Evolutionary conservation across 2,888 invertebrate genomes (phyloP).

Genomic region (Polymixis lichenea): DNA sequence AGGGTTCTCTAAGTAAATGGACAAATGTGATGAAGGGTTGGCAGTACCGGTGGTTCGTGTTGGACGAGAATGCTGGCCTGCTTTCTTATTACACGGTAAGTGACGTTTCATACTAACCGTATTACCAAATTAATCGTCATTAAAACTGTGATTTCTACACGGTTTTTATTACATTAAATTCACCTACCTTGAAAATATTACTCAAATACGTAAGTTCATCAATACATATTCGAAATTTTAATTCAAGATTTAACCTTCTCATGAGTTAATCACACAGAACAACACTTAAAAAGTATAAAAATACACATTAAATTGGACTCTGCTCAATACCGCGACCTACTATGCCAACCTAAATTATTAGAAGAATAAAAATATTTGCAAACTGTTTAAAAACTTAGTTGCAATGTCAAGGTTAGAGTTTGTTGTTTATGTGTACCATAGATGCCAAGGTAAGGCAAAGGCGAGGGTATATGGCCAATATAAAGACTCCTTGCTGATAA

Average conservation of each 20-base stretch:
- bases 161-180: conserved; percentile 2
- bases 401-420: conserved; percentile 64
- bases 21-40: conserved; percentile 99
- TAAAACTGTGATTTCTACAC: conserved; percentile 44
- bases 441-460: conserved; percentile 58
- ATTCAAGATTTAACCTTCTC: conserved; percentile 33
- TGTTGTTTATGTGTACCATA: conserved; percentile 60
- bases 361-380: neutral
- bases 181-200: conserved; percentile 1
- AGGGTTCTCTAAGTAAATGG: conserved; percentile 98
- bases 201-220: neutral
- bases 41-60: conserved; percentile 99
- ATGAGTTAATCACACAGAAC: conserved; percentile 2
- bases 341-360: neutral
- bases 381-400: conserved; percentile 37
- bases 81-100: conserved; percentile 99
- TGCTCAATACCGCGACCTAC: conserved; percentile 37
- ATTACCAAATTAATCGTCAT: conserved; percentile 47
- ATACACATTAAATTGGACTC: conserved; percentile 24
- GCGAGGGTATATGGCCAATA: conserved; percentile 36
- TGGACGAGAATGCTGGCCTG: conserved; percentile 98
- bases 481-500: conserved; percentile 25
- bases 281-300: conserved; percentile 14
- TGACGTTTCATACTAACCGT: conserved; percentile 80
- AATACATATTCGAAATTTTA: conserved; percentile 5